phyloP scores from a whole-genome alignment of 2,888 invertebrate genomes.

The Ochropleura leucogaster region DNA sequence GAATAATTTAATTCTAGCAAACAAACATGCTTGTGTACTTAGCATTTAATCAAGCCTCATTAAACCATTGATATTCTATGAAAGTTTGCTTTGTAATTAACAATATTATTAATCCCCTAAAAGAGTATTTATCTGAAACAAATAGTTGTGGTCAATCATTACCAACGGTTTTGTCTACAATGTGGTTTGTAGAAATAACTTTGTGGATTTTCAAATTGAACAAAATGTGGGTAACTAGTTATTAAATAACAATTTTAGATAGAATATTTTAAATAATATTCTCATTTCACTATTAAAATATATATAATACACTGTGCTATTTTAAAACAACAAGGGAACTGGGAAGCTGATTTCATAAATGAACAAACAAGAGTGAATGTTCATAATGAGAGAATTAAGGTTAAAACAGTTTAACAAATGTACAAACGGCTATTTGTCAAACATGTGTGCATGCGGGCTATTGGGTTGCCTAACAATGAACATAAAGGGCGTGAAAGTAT shows the following conservation, averaged over 20 bases:
- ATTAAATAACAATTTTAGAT: neutral
- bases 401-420: slow-evolving; percentile 24
- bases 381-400: slow-evolving; percentile 7
- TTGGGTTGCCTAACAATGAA: slow-evolving; percentile 26
- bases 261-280: neutral
- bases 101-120: slow-evolving; percentile 3
- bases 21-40: slow-evolving; percentile 3
- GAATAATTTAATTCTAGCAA: slow-evolving; percentile 13
- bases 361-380: neutral
- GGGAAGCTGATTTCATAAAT: neutral
- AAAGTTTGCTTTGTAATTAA: slow-evolving; percentile 26
- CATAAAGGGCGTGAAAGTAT: slow-evolving; percentile 18
- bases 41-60: slow-evolving; percentile 37
- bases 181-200: slow-evolving; percentile 4
- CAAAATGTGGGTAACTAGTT: neutral
- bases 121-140: slow-evolving; percentile 24
- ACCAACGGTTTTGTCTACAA: neutral
- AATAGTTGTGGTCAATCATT: slow-evolving; percentile 19
- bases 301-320: neutral
- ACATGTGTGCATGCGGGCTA: slow-evolving; percentile 45
- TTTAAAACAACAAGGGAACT: neutral
- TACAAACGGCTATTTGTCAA: slow-evolving; percentile 32
- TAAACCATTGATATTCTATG: slow-evolving; percentile 14
- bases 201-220: neutral
- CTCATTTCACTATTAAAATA: neutral